A percentile compares a stretch with the other conserved stretches of the same genome.
Conservation (phyloP, 30 jellyfish, hydroid and myxozoan species). For the Aurelia sp. region DNA sequence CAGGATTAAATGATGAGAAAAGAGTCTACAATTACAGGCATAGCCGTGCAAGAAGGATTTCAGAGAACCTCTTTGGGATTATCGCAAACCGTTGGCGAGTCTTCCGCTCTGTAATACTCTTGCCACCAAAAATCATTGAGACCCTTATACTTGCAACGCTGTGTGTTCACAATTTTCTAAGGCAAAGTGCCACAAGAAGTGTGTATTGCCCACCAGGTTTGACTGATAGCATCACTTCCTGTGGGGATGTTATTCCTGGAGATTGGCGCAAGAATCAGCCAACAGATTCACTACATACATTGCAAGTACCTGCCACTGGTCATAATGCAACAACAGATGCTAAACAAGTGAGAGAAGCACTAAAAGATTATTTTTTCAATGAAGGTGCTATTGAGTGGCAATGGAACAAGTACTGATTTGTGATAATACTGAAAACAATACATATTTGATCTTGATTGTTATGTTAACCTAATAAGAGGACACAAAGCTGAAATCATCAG, state of each 20-base stretch:
- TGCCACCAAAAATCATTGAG: conserved; percentile 36
- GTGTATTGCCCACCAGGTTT: conserved; percentile 39
- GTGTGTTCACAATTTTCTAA: conserved; percentile 26
- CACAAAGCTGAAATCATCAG: too few relatives aligned
- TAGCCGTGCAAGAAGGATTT: conserved; percentile 51
- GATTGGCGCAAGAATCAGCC: conserved; percentile 15
- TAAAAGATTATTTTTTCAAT: conserved; percentile 59
- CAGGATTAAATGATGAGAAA: conserved; percentile 9
- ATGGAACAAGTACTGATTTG: conserved; percentile 22
- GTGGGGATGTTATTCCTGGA: conserved; percentile 34
- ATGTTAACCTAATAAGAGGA: too few relatives aligned
- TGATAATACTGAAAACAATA: too few relatives aligned
- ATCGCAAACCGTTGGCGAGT: conserved; percentile 62
- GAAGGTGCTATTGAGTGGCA: conserved; percentile 89
- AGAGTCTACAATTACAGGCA: conserved; percentile 43
- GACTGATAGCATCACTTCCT: neutral
- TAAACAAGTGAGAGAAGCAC: conserved; percentile 49
- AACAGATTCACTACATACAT: conserved; percentile 3
- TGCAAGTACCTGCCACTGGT: conserved; percentile 45
- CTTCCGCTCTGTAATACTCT: conserved; percentile 18
- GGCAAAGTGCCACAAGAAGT: conserved; percentile 22
- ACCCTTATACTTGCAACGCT: conserved; percentile 26
- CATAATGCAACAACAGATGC: conserved; percentile 46
- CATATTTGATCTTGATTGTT: too few relatives aligned
- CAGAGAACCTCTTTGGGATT: conserved; percentile 55